Percentiles rank a stretch among this genome's conserved stretches.
Conservation (phyloP, 2,888 invertebrate genomes). For the Ptilodon capucinus region DNA sequence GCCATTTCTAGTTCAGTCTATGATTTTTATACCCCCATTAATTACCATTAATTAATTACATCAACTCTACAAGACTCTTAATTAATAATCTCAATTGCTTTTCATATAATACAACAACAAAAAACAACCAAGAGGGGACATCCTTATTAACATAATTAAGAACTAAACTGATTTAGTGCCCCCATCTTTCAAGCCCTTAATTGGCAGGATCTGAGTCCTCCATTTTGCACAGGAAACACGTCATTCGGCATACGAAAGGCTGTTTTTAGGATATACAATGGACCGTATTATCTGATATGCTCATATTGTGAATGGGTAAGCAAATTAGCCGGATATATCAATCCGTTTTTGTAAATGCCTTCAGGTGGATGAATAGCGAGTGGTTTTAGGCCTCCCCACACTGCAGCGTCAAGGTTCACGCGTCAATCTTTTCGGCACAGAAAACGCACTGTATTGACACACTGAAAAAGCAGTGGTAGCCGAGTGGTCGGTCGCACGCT, state of each 20-base stretch:
- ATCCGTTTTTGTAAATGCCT: slow-evolving; percentile 55
- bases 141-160: slow-evolving; percentile 67
- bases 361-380: slow-evolving; percentile 60
- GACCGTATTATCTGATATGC: slow-evolving; percentile 77
- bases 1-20: too few species aligned
- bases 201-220: slow-evolving; percentile 60
- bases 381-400: slow-evolving; percentile 32
- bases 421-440: too few species aligned
- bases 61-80: background rate
- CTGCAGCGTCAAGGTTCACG: too few species aligned
- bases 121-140: slow-evolving; percentile 53
- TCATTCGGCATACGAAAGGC: slow-evolving; percentile 60
- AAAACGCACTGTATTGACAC: too few species aligned
- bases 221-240: slow-evolving; percentile 65
- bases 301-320: slow-evolving; percentile 62
- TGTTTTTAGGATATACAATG: slow-evolving; percentile 68
- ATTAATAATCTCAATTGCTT: slow-evolving; percentile 30
- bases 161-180: slow-evolving; percentile 63
- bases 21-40: background rate
- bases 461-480: too few species aligned
- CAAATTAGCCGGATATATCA: slow-evolving; percentile 82
- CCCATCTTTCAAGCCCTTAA: slow-evolving; percentile 65
- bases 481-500: too few species aligned
- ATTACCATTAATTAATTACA: background rate
- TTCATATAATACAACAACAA: slow-evolving; percentile 39